Evolutionary conservation across 1,140 invertebrate species (phyloP), one percentile per base, ranked within the genome.

Genomic region (Drosophila orosa): DNA sequence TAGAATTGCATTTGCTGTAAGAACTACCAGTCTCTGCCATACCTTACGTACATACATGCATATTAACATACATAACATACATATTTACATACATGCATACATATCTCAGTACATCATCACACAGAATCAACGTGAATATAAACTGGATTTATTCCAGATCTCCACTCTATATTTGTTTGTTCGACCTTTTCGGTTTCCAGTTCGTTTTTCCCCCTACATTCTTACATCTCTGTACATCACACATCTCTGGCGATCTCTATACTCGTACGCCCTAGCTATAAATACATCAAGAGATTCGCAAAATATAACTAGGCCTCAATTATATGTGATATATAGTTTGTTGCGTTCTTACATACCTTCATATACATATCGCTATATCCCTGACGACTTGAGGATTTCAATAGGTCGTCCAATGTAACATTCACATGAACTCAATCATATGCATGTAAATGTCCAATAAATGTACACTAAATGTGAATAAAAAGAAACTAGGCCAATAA

Each of bases 401-500:
- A 29, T 59, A 22, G 55, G 15, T 39, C 17, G 48, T 22, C 31
- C 25, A 39, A 56, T 37, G 13, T 27, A 19, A 37, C 57, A 50
- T 54, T 54, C 29, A 19, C 39, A 39, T 29, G 17, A 58, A 22
- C 52, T 62, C 33, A 22, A 62, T 63, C 50, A 55, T 72, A 54
- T 80, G 71, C 69, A 62, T 67, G 77, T 73, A 61, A 56, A 52
- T 54, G 48, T 63, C 50, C 40, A 62, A 50, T 55, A 45, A 58
- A 50, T 63, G 60, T 63, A 58, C 65, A 52, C 35, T 65, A 42
- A 65, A 50, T 68, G 65, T 68, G 42, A 33, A 33, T 25, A 27
- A 19, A 59, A 60, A 31, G 5, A 35, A 31, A 62, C 3, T 22
- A 3, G 24, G 7, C 22, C 44, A 47, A 25, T 12, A 39, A 15